These are phyloP conservation scores for Eutolmus rufibarbis DNA, from an alignment of 2,888 invertebrate genomes.

Conservation along the genomic window DNA sequence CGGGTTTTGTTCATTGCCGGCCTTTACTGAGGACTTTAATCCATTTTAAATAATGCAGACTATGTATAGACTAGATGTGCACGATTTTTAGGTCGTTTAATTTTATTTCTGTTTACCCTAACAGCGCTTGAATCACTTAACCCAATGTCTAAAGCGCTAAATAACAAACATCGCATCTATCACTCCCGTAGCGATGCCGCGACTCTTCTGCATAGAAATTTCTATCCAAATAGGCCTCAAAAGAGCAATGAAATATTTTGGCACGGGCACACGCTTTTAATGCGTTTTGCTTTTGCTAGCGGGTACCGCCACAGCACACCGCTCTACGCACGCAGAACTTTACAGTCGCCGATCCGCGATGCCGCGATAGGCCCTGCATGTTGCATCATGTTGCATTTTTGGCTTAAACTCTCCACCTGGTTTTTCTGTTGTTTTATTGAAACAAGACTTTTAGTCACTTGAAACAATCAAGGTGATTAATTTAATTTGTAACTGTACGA, in stretches of 20 bases:
- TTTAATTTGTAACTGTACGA: constrained; percentile 3
- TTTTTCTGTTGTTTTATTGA: constrained; percentile 7
- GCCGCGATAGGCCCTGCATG: neutral
- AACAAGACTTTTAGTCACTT: constrained; percentile 8
- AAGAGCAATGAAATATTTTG: constrained; percentile 48
- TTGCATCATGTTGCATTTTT: constrained; percentile 34
- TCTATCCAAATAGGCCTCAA: constrained; percentile 49
- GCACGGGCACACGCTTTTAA: constrained; percentile 38
- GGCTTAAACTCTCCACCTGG: constrained; percentile 17
- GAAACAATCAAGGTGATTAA: constrained; percentile 35
- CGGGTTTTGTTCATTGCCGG: constrained; percentile 6
- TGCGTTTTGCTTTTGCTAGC: constrained; percentile 25
- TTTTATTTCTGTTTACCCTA: constrained; percentile 28
- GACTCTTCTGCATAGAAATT: constrained; percentile 22
- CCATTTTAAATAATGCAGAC: constrained; percentile 37
- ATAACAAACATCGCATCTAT: constrained; percentile 20
- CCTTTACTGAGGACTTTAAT: constrained; percentile 12
- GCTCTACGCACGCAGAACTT: neutral
- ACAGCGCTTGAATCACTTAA: constrained; percentile 27
- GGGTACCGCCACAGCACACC: neutral
- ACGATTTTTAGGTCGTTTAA: constrained; percentile 37
- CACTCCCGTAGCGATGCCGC: neutral
- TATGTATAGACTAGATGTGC: constrained; percentile 26
- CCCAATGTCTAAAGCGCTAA: constrained; percentile 33
- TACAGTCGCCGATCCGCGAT: neutral